These are phyloP conservation scores for Tangara arthus DNA, from an alignment of 2,797 vertebrate genomes.

Conservation along the genomic window DNA sequence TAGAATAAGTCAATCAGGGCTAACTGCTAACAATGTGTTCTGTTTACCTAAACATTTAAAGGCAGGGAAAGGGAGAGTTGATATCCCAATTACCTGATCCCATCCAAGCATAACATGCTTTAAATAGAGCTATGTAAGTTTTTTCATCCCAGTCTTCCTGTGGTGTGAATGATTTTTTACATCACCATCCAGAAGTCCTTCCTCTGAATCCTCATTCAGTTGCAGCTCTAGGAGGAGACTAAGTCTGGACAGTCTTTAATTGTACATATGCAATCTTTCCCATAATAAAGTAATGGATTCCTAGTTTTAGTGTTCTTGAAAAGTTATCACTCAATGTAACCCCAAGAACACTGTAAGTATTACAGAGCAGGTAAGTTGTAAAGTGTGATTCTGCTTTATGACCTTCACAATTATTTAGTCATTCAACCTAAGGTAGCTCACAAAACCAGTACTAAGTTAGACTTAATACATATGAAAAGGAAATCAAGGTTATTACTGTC, in stretches of 20 bases:
- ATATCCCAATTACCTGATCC: neutral
- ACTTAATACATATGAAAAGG: constrained; percentile 13
- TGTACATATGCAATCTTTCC: neutral
- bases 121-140: neutral
- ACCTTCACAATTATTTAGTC: neutral
- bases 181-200: neutral
- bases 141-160: neutral
- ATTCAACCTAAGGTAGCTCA: neutral
- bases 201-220: neutral
- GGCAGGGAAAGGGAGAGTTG: neutral
- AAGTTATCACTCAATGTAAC: neutral
- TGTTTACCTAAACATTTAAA: neutral
- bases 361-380: neutral
- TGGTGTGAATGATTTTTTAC: neutral
- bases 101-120: neutral
- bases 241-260: neutral
- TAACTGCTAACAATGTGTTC: neutral
- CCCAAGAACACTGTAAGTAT: neutral
- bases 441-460: constrained; percentile 27
- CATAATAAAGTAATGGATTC: neutral
- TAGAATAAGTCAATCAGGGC: neutral
- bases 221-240: neutral
- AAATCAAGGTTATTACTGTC: constrained; percentile 51
- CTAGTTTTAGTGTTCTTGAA: neutral
- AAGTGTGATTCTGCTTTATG: neutral